phyloP scores from a whole-genome alignment of 2,888 invertebrate genomes.

The Dimorphilus gyrociliatus region DNA sequence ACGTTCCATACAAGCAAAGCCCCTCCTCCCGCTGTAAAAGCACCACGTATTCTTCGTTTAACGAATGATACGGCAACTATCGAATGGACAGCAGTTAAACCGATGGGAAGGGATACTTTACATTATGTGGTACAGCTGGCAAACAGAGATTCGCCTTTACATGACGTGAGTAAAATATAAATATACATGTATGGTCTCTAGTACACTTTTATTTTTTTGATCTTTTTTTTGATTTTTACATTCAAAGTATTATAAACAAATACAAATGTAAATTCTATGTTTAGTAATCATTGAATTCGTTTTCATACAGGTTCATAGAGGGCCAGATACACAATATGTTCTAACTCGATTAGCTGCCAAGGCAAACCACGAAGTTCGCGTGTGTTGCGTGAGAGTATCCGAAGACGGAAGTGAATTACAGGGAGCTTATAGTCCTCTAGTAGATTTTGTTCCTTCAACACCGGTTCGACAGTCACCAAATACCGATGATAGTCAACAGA shows the following conservation, averaged over 20 bases:
- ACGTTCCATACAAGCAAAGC: conserved; percentile 57
- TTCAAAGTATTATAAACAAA: neutral
- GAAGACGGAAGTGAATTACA: conserved; percentile 45
- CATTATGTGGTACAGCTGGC: conserved; percentile 58
- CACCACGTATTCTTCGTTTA: conserved; percentile 48
- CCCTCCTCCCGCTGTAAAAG: conserved; percentile 61
- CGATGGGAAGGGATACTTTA: conserved; percentile 48
- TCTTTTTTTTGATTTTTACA: neutral
- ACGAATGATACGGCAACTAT: conserved; percentile 45
- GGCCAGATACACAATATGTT: conserved; percentile 41
- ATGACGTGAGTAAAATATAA: too few relatives aligned
- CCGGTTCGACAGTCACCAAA: too few relatives aligned
- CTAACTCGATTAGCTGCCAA: conserved; percentile 52
- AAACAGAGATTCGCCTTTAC: too few relatives aligned
- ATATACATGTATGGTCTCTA: neutral
- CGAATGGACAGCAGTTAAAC: conserved; percentile 50
- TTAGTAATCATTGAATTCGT: neutral
- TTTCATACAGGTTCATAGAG: conserved; percentile 39
- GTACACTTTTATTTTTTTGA: conserved; percentile 1
- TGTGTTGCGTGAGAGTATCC: conserved; percentile 55
- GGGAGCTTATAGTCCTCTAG: conserved; percentile 58
- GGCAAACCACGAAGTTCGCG: conserved; percentile 57
- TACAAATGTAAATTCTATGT: conserved; percentile 1
- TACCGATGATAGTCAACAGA: too few relatives aligned
- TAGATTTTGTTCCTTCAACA: too few relatives aligned